Evolutionary conservation across 2,113 vertebrate species (phyloP), one percentile per base, ranked within the genome.

Genomic region (Laterallus jamaicensis): DNA sequence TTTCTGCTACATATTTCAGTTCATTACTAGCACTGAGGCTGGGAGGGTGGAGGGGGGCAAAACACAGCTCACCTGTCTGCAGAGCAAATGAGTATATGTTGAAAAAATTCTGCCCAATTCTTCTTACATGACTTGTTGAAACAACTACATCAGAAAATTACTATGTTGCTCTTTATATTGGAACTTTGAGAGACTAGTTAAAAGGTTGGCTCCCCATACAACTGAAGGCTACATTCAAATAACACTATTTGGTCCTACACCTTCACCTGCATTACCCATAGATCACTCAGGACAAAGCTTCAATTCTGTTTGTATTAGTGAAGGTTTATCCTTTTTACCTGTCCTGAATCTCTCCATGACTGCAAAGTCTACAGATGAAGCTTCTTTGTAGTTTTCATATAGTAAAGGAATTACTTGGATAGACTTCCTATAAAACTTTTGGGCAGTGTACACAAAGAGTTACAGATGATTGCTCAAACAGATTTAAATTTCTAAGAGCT

Each of bases 291-390:
- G 55, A 81, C 10, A 70, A 44, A 88, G 22, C 21, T 62, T 81
- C 42, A 56, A 1, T 74, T 50, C 52, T 39, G 7, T 25, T 44
- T 50, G 6, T n/a, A 63, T 25, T 19, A 37, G 4, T 55, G 66
- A 75, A 50, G 15, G 82, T 50, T 37, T 39, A 40, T 15, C 63
- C 58, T 21, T 21, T 12, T 80, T 86, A 47, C 83, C 44, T 74
- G 35, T 29, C 49, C 11, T 6, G 25, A 76, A n/a, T 71, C 40
- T 77, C 69, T 32, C 62, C 1, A 1, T 15, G 12, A 5, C 31
- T 59, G 47, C 15, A 2, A 73, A 69, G 35, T 5, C 40, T 44
- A 68, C 15, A 28, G 5, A 10, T 0, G 0, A 49, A 22, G 26
- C 10, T 25, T 39, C 69, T 52, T 40, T 35, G 8, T 15, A 47